Evolutionary conservation across 92 coral and sea anemone genomes (phyloP).

Genomic region (Paramuricea clavata): DNA sequence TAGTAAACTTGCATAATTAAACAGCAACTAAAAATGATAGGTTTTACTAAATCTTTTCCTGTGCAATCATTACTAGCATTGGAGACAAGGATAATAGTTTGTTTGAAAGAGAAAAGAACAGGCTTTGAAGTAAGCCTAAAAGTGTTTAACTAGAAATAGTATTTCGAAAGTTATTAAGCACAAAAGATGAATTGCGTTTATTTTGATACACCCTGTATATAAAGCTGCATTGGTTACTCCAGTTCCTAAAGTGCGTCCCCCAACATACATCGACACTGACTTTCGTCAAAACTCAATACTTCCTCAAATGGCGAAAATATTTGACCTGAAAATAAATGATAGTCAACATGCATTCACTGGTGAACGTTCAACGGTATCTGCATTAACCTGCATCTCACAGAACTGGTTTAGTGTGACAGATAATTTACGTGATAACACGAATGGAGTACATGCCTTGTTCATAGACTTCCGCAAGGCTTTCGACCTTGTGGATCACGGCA

Average conservation of each 20-base stretch:
- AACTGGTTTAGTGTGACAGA: slow-evolving; percentile 47
- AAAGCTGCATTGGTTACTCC: neutral
- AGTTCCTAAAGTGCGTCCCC: neutral
- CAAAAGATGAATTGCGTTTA: too few species aligned
- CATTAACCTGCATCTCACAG: slow-evolving; percentile 33
- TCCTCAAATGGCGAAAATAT: neutral
- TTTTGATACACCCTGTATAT: too few species aligned
- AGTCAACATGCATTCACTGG: slow-evolving; percentile 31
- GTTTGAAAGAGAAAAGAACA: too few species aligned
- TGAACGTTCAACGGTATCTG: slow-evolving; percentile 32
- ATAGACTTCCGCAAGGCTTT: slow-evolving; percentile 49
- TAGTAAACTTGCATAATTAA: too few species aligned
- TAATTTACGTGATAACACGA: slow-evolving; percentile 12
- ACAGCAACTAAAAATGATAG: too few species aligned
- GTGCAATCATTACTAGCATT: too few species aligned
- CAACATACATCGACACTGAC: neutral
- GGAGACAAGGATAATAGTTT: too few species aligned
- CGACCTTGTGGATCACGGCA: neutral
- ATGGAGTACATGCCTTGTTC: slow-evolving; percentile 50
- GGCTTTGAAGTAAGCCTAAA: too few species aligned
- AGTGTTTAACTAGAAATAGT: too few species aligned
- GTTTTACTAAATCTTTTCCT: too few species aligned
- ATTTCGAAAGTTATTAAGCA: too few species aligned
- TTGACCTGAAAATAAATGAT: slow-evolving; percentile 9
- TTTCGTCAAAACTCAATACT: neutral